Evolutionary conservation across 2,113 vertebrate species (phyloP).

Genomic region (Dolichotis patagonum): DNA sequence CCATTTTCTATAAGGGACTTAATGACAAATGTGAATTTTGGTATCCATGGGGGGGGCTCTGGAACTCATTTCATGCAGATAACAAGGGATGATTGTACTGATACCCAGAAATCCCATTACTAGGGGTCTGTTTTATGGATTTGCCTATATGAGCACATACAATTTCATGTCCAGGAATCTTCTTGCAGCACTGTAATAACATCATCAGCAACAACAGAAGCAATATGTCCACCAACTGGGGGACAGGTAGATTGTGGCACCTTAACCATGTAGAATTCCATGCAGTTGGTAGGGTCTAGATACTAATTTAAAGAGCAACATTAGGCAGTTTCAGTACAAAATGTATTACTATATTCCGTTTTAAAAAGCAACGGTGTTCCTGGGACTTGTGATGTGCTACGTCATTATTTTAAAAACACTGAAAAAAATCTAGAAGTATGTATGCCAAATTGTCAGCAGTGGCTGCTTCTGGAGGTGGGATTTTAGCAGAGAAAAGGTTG

Average conservation of each 20-base stretch:
- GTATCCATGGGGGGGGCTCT: neutral
- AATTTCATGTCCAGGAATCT: neutral
- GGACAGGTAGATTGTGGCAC: neutral
- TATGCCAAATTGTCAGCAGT: neutral
- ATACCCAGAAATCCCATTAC: neutral
- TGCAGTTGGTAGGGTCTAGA: neutral
- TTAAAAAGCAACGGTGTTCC: neutral
- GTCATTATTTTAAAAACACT: neutral
- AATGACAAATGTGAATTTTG: neutral
- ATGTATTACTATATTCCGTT: too few relatives aligned
- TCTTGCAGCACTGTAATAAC: neutral
- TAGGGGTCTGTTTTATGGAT: neutral
- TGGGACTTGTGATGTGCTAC: neutral
- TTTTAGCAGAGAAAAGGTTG: neutral
- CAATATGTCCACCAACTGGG: neutral
- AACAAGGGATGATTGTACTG: neutral
- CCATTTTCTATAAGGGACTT: neutral
- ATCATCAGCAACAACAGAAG: neutral
- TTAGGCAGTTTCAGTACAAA: neutral
- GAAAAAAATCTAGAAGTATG: neutral
- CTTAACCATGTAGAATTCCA: neutral
- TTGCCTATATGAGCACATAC: neutral
- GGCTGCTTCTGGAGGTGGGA: neutral
- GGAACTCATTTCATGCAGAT: neutral
- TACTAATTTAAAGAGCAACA: neutral